A percentile compares a stretch with the other conserved stretches of the same genome.
These are phyloP conservation scores for Ascidia mentula DNA, from an alignment of 23 tunicate genomes.

Conservation along the genomic window DNA sequence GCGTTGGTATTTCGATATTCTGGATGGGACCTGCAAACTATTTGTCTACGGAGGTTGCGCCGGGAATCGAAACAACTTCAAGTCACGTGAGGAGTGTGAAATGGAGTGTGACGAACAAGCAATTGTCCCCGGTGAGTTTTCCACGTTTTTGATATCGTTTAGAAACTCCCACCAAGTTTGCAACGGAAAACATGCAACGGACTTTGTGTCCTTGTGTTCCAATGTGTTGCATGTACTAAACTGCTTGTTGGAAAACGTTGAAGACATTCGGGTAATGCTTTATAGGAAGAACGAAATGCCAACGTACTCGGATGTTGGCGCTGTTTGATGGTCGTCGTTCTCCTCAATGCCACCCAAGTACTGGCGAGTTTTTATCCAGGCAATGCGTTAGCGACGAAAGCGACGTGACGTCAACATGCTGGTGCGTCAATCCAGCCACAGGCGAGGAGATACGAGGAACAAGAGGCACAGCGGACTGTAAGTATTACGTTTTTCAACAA, in stretches of 20 bases:
- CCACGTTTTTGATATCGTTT: too few species aligned
- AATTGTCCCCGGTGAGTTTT: not conserved
- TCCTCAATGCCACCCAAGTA: constrained; percentile 19
- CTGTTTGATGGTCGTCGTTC: constrained; percentile 26
- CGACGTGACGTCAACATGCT: constrained; percentile 36
- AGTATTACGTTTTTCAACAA: too few species aligned
- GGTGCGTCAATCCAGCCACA: constrained; percentile 49
- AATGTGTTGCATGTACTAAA: too few species aligned
- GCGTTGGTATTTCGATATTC: constrained; percentile 50
- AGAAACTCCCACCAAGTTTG: too few species aligned
- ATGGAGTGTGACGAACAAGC: not conserved
- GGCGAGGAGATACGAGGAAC: constrained; percentile 46
- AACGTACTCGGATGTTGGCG: constrained; percentile 28
- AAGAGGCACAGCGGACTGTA: constrained; percentile 22
- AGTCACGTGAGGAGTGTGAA: constrained; percentile 22
- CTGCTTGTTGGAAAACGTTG: too few species aligned
- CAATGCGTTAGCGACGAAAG: constrained; percentile 48
- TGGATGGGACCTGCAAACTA: constrained; percentile 41
- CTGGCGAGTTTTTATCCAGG: constrained; percentile 29
- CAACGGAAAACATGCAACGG: too few species aligned
- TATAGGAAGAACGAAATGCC: constrained; percentile 26
- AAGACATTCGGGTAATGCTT: too few species aligned
- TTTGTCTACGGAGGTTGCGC: constrained; percentile 65
- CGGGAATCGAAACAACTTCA: constrained; percentile 46
- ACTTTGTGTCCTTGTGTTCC: too few species aligned